Evolutionary conservation across 92 coral and sea anemone species (phyloP).

Genomic region (Palythoa grandis): DNA sequence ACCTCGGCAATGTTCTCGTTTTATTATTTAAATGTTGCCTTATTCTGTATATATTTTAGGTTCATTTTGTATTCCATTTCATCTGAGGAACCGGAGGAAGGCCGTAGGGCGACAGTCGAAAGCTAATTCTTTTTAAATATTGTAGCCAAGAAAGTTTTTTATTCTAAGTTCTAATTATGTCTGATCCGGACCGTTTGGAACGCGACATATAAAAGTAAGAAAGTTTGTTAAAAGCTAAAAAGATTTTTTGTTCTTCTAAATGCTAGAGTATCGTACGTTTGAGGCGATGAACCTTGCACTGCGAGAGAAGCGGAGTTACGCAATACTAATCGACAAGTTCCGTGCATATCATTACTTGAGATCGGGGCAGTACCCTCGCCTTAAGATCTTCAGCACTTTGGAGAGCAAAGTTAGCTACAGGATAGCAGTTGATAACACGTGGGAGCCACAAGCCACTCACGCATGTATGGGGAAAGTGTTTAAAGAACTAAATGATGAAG

Average conservation of each 20-base stretch:
- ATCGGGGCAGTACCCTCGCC: slow-evolving; percentile 1
- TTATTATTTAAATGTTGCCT: too few relatives aligned
- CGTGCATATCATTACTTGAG: slow-evolving; percentile 13
- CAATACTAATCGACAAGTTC: slow-evolving; percentile 14
- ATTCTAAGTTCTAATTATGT: too few relatives aligned
- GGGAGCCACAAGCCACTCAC: neutral
- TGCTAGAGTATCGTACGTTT: neutral
- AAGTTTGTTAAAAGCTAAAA: neutral
- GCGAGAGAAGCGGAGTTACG: neutral
- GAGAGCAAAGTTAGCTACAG: neutral
- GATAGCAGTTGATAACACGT: neutral
- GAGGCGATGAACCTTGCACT: slow-evolving; percentile 2
- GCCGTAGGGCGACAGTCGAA: too few relatives aligned
- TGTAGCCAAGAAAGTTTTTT: too few relatives aligned
- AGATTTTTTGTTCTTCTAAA: neutral
- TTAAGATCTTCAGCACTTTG: slow-evolving; percentile 1
- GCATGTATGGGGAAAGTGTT: neutral
- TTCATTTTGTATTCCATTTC: too few relatives aligned
- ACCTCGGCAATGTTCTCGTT: too few relatives aligned
- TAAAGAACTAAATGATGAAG: neutral
- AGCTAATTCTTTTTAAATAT: too few relatives aligned
- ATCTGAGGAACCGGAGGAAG: too few relatives aligned
- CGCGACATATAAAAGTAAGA: neutral
- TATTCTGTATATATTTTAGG: too few relatives aligned
- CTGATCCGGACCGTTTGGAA: too few relatives aligned